A percentile compares a stretch with the other conserved stretches of the same genome.
phyloP scores from a whole-genome alignment of 2,888 invertebrate species.

The Balanococcus diminutus region DNA sequence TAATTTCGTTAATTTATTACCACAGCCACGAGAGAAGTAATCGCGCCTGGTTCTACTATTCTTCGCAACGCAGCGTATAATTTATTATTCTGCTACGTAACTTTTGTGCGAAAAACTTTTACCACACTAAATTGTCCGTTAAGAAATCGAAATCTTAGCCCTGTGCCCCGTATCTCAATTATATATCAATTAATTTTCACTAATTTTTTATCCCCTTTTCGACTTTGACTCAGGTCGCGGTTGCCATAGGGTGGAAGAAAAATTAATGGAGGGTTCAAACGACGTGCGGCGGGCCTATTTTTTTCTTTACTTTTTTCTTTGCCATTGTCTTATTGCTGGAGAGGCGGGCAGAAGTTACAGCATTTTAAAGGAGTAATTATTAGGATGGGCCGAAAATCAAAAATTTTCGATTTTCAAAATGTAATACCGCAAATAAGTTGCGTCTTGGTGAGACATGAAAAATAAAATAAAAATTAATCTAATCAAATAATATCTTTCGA shows the following conservation, averaged over 20 bases:
- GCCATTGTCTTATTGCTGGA: no score
- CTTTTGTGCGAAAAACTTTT: background rate
- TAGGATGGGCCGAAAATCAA: no score
- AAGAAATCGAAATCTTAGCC: constrained; percentile 24
- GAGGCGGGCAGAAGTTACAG: no score
- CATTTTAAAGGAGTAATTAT: no score
- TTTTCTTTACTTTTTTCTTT: no score
- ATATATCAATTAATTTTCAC: constrained; percentile 39
- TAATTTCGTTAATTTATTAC: constrained; percentile 29
- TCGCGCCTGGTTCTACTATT: background rate
- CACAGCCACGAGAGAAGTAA: background rate
- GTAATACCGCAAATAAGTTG: no score
- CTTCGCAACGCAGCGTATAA: background rate
- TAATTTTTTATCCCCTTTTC: background rate
- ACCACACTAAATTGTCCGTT: constrained; percentile 19
- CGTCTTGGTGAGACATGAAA: no score
- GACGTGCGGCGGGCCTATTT: no score
- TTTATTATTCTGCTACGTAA: constrained; percentile 4
- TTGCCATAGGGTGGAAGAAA: background rate
- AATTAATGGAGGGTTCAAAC: constrained; percentile 4
- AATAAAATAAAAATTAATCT: no score
- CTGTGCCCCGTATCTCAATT: background rate
- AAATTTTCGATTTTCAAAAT: no score
- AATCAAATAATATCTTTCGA: no score
- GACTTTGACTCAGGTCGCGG: background rate